phyloP scores from a whole-genome alignment of 2,113 vertebrate genomes.

The Agapornis roseicollis region DNA sequence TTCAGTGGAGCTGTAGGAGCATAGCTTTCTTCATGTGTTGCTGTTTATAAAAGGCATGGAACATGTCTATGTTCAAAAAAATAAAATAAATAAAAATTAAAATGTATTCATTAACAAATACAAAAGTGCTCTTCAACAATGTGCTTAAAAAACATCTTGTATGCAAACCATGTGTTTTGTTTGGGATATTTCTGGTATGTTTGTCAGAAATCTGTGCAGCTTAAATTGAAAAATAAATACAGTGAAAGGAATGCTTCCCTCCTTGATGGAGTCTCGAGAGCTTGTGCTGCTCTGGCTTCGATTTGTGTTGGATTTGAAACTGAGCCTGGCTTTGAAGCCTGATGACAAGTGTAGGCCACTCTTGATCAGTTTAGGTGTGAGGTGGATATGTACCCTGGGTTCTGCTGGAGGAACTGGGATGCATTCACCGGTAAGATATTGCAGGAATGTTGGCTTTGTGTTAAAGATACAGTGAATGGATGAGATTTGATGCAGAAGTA shows the following conservation, averaged over 20 bases:
- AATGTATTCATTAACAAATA: not conserved
- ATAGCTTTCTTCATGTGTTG: not conserved
- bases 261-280: not conserved
- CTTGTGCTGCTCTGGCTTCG: not conserved
- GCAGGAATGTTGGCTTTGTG: not conserved
- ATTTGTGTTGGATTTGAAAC: not conserved
- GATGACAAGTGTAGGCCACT: not conserved
- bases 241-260: not conserved
- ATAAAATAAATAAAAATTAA: no score
- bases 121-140: not conserved
- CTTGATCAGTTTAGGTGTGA: no score
- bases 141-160: not conserved
- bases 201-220: not conserved
- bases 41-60: not conserved
- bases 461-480: not conserved
- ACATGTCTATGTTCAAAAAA: not conserved
- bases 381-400: not conserved
- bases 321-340: not conserved
- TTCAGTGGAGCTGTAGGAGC: not conserved
- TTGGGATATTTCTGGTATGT: not conserved
- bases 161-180: not conserved
- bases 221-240: not conserved
- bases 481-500: not conserved
- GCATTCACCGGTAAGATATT: no score
- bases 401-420: not conserved